Percentiles rank a stretch among this genome's conserved stretches.
phyloP scores from a whole-genome alignment of 2,888 invertebrate species.

The Andricus quercusramuli region DNA sequence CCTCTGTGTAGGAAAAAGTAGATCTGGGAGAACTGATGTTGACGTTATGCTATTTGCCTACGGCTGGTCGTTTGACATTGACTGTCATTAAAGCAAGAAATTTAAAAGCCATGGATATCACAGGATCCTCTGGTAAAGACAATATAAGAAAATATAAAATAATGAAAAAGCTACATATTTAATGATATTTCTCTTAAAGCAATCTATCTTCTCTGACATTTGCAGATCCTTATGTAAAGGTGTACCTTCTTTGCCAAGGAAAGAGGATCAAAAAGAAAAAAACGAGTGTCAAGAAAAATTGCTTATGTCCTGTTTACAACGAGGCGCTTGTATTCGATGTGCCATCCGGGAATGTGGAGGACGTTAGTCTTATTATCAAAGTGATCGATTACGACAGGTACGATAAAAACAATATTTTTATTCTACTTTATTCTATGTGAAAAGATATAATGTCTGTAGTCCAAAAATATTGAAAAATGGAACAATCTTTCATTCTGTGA shows the following conservation, averaged over 20 bases:
- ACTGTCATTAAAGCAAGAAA: conserved; percentile 95
- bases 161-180: not conserved
- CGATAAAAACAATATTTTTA: not conserved
- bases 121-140: conserved; percentile 91
- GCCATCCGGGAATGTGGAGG: conserved; percentile 89
- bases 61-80: conserved; percentile 93
- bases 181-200: not conserved
- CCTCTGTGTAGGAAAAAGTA: conserved; percentile 85
- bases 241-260: conserved; percentile 91
- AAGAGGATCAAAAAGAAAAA: conserved; percentile 96
- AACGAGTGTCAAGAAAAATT: conserved; percentile 93
- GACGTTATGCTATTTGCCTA: conserved; percentile 93
- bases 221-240: conserved; percentile 96
- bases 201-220: conserved; percentile 43
- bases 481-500: no score
- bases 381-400: conserved; percentile 95
- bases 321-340: conserved; percentile 96
- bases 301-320: conserved; percentile 93
- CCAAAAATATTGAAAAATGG: no score
- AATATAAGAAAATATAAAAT: not conserved
- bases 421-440: no score
- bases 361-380: conserved; percentile 90
- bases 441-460: no score
- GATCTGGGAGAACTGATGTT: conserved; percentile 95
- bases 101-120: conserved; percentile 95